Percentiles rank a stretch among this genome's conserved stretches.
These are phyloP conservation scores for Nothoprocta pentlandii DNA, from an alignment of 2,113 vertebrate species.

Conservation along the genomic window DNA sequence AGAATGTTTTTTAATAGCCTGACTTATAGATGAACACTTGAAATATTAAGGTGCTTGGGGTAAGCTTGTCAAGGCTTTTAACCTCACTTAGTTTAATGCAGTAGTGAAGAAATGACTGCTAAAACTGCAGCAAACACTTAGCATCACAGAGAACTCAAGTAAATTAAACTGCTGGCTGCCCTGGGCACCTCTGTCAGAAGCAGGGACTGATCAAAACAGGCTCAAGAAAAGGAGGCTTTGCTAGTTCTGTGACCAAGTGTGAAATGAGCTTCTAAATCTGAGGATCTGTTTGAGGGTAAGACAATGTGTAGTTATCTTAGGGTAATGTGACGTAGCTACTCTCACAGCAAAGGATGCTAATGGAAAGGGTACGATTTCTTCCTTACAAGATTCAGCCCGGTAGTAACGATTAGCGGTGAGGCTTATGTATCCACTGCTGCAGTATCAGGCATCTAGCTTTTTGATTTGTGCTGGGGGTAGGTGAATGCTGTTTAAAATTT, in stretches of 20 bases:
- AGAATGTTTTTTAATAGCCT: not conserved
- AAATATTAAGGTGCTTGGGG: not conserved
- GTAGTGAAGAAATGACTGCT: not conserved
- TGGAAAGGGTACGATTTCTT: no score
- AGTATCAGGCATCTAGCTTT: no score
- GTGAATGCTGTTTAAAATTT: no score
- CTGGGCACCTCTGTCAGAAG: not conserved
- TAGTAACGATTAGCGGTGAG: no score
- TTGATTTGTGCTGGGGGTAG: no score
- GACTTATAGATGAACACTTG: not conserved
- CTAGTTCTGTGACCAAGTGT: not conserved
- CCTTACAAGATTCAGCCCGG: no score
- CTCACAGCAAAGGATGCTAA: no score
- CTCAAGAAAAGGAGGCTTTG: not conserved
- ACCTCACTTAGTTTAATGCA: not conserved
- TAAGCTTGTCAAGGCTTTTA: not conserved
- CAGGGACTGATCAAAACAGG: not conserved
- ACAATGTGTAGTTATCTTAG: no score
- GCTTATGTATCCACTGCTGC: no score
- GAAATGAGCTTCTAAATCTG: not conserved
- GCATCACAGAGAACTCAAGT: not conserved
- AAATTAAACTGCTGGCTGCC: not conserved
- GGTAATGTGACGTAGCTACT: no score
- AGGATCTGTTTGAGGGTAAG: no score
- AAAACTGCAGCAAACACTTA: not conserved